These are phyloP conservation scores for Linepithema humile DNA, from an alignment of 1,140 invertebrate species.

Conservation along the genomic window DNA sequence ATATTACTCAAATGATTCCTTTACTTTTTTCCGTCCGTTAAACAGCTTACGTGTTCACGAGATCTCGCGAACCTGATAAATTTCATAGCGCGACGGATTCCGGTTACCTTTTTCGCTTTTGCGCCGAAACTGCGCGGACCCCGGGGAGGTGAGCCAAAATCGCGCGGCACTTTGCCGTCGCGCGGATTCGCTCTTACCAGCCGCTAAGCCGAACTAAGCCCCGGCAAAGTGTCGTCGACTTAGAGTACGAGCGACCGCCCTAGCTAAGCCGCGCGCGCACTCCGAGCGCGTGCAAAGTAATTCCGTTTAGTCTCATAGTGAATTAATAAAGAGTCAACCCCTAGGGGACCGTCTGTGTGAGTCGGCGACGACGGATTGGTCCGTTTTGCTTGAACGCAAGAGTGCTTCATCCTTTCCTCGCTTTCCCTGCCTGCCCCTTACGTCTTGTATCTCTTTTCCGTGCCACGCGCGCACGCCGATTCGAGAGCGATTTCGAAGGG, in stretches of 20 bases:
- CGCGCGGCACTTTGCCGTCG: constrained; percentile 32
- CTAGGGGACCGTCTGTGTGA: constrained; percentile 43
- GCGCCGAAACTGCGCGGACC: constrained; percentile 1
- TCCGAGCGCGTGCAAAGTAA: constrained; percentile 66
- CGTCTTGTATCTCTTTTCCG: constrained; percentile 8
- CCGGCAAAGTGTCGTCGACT: constrained; percentile 46
- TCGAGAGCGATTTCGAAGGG: constrained; percentile 10
- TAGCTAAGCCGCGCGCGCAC: constrained; percentile 42
- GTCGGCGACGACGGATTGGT: constrained; percentile 24
- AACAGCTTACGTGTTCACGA: constrained; percentile 8
- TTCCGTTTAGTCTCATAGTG: constrained; percentile 64
- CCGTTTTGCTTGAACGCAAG: constrained; percentile 15
- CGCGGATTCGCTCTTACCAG: constrained; percentile 50
- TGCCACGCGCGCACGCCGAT: constrained; percentile 11
- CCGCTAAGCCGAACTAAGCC: constrained; percentile 48
- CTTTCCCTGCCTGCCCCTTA: too few relatives aligned
- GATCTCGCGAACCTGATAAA: constrained; percentile 18
- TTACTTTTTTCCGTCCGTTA: not conserved
- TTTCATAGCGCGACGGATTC: constrained; percentile 4
- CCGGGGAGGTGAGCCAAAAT: constrained; percentile 28
- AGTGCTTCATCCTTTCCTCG: not conserved
- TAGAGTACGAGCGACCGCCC: constrained; percentile 24
- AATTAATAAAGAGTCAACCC: constrained; percentile 73
- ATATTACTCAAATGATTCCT: not conserved
- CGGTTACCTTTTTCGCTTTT: constrained; percentile 37